Evolutionary conservation across 2,888 invertebrate genomes (phyloP), one percentile per base, ranked within the genome.

Genomic region (Caenorhabditis japonica): DNA sequence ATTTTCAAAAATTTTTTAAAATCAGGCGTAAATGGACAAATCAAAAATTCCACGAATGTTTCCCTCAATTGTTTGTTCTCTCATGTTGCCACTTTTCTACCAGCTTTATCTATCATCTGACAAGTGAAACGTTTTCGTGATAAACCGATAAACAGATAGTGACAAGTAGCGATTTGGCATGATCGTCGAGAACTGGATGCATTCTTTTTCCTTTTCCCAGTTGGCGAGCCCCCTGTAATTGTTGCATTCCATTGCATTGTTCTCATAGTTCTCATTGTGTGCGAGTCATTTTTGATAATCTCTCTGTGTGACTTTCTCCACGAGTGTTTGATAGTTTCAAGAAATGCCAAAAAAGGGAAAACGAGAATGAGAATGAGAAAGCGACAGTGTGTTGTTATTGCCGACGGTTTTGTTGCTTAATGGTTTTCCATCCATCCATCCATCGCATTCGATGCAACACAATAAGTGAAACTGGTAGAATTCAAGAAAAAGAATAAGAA

Each of bases 291-390:
- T n/a, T 4, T 36, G n/a, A n/a, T n/a, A 38, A 36, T 53, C 39
- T 15, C 38, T 49, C 4, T 43, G 36, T 38, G 23, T 62, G 27
- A 39, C 44, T 47, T 38, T 53, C 53, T 30, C 30, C 21, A 38
- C 12, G 41, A 49, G 41, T 59, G 27, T 36, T 51, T 56, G 55
- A 55, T 64, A 55, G 55, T 64, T 61, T 61, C 61, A 61, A 46
- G 46, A 44, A 46, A 33, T n/a, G n/a, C n/a, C n/a, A n/a, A 13
- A 30, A 59, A 41, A 51, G 30, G 10, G 30, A 30, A 10, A 30
- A 5, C 5, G 10, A 30, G 10, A 30, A 30, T 10, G 30, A 30
- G 30, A 30, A 30, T 10, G 30, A 30, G 30, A 30, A 10, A 10
- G 30, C 7, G 30, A 34, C 17, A 36, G n/a, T n/a, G 38, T 64